Evolutionary conservation across 92 coral and sea anemone genomes (phyloP), one percentile per base, ranked within the genome.

Genomic region (Parazoanthus darwini): DNA sequence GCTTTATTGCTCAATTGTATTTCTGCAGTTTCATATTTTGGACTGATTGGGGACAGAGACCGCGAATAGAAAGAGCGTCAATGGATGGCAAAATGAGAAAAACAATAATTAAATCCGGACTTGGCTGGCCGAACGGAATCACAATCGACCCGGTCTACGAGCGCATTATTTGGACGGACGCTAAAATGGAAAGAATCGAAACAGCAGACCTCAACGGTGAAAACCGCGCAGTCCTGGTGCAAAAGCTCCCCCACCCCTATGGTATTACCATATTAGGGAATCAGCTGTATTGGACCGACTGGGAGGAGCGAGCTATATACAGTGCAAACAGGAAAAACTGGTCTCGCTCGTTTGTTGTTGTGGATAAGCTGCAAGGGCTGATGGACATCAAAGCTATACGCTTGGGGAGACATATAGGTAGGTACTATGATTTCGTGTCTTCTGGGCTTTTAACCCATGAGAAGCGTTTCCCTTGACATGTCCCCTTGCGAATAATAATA

Each of bases 261-360:
- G 94, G 94, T 7, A 50, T 97, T 18, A 82, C 98, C 35, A 37
- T 94, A 33, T 92, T 90, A 72, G 96, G 90, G 37, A 67, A 90
- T 35, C 74, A 91, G 76, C 78, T 97, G 11, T 97, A 95, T 86
- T 95, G 94, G 94, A 92, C 94, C 11, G 94, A 91, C 91, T 88
- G 78, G 80, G 87, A 84, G 54, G 79, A 72, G 16, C 65, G 87
- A 3, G 87, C 87, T 18, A 75, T 84, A 3, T 71, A 23, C 7
- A 71, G 79, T 36, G 46, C 87, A 46, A 46, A 71, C 79, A 71
- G 79, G 68, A 84, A 48, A 84, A 84, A 84, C 87, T 84, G 87
- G 87, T 84, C 87, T n/a, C 46, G 50, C 66, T 84, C 87, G 78
- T 72, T 43, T 46, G 23, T 70, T 7, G 87, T 84, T 15, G 87